Percentiles rank a stretch among this genome's conserved stretches.
Conservation (phyloP, 2,888 invertebrate species). For the Polymixis lichenea region DNA sequence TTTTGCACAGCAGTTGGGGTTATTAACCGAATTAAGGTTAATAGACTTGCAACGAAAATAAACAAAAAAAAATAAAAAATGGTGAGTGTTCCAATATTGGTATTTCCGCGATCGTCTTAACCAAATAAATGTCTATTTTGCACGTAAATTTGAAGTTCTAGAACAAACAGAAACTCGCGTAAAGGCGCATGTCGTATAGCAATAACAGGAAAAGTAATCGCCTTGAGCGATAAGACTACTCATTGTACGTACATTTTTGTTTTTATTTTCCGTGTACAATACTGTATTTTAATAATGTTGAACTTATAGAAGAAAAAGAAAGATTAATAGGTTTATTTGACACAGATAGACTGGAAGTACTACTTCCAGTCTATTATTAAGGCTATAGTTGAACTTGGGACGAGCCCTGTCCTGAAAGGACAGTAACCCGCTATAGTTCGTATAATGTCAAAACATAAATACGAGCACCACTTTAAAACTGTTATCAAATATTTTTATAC, state of each 20-base stretch:
- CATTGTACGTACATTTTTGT: not conserved
- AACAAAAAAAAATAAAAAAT: not conserved
- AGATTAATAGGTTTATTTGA: not conserved
- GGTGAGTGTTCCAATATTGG: conserved; percentile 14
- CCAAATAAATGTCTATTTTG: not conserved
- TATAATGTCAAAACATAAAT: not conserved
- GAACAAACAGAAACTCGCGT: conserved; percentile 8
- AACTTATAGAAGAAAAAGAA: not conserved
- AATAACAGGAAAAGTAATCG: conserved; percentile 1
- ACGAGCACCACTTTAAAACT: not conserved
- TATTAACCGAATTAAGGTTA: not conserved
- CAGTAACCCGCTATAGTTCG: not conserved
- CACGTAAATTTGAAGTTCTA: not conserved
- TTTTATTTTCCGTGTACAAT: not conserved
- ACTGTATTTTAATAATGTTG: not conserved
- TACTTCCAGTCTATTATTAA: not conserved
- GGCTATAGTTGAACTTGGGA: not conserved
- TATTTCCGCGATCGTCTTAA: not conserved
- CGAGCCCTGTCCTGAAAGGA: not conserved
- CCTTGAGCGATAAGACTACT: conserved; percentile 16
- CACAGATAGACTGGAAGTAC: not conserved
- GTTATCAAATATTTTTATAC: not conserved
- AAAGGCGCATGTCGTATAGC: not conserved
- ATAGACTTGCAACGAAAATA: not conserved
- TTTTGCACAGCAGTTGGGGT: not conserved